Conservation (phyloP, 2,113 vertebrate genomes). For the Nothobranchius furzeri region DNA sequence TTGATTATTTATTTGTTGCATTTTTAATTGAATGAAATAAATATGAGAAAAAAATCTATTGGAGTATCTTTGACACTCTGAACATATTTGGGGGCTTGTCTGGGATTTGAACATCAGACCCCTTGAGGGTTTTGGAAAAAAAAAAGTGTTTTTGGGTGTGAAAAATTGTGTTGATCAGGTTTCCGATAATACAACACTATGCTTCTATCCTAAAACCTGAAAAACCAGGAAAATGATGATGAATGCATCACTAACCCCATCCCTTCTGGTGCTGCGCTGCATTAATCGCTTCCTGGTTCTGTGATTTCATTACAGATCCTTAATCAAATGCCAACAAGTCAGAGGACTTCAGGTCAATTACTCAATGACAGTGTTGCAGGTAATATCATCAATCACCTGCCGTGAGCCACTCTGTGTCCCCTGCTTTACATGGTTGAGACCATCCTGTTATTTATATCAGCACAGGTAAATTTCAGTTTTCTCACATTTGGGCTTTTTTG, state of each 20-base stretch:
- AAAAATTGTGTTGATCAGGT: not conserved
- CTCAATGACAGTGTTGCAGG: constrained; percentile 52
- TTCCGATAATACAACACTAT: not conserved
- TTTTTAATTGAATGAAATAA: no score
- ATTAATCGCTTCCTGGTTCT: constrained; percentile 35
- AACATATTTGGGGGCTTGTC: no score
- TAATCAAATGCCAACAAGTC: constrained; percentile 58
- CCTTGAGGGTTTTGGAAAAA: no score
- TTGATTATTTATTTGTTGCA: no score
- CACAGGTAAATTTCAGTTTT: not conserved
- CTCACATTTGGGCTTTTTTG: not conserved
- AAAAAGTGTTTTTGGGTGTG: no score
- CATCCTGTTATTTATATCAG: constrained; percentile 10
- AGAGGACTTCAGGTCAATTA: constrained; percentile 55
- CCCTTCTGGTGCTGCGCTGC: constrained; percentile 31
- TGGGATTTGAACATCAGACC: no score
- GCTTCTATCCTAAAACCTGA: constrained; percentile 1
- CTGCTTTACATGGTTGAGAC: not conserved
- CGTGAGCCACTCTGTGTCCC: constrained; percentile 35
- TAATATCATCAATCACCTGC: constrained; percentile 54
- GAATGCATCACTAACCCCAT: constrained; percentile 35
- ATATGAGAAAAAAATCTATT: no score
- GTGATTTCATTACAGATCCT: constrained; percentile 66
- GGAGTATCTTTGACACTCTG: no score
- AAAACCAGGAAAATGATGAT: constrained; percentile 15